Conservation (phyloP, 1,140 invertebrate species). For the Lepidurus apus region DNA sequence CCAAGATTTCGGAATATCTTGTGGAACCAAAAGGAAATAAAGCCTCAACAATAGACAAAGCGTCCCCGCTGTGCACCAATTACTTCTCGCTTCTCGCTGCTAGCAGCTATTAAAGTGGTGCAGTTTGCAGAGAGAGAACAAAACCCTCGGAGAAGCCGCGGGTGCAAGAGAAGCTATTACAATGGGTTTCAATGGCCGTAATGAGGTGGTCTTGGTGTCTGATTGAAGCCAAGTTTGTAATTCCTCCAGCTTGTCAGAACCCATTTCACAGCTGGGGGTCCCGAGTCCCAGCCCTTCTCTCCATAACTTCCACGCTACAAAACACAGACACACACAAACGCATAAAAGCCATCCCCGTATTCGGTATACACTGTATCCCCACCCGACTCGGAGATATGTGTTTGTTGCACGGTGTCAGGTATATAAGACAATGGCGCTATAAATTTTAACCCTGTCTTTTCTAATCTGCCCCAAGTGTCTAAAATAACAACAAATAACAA, state of each 20-base stretch:
- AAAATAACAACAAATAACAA: no score
- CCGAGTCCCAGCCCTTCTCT: not conserved
- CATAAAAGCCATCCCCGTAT: not conserved
- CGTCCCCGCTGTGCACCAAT: constrained; percentile 11
- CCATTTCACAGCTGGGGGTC: not conserved
- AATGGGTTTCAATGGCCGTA: not conserved
- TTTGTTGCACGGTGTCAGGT: not conserved
- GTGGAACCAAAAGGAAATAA: not conserved
- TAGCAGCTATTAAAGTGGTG: constrained; percentile 15
- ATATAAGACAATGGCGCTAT: not conserved
- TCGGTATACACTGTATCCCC: not conserved
- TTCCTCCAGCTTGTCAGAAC: not conserved
- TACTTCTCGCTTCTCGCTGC: not conserved
- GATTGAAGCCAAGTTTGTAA: constrained; percentile 5
- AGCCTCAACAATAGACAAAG: not conserved
- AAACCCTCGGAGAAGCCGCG: not conserved
- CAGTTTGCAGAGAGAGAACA: not conserved
- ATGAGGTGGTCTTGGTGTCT: constrained; percentile 13
- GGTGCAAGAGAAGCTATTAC: not conserved
- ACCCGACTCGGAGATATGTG: not conserved
- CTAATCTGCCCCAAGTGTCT: no score
- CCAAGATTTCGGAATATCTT: no score
- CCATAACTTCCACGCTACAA: not conserved
- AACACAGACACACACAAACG: not conserved
- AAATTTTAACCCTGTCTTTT: no score